phyloP scores from a whole-genome alignment of 2,888 invertebrate species.

The Tetranychus truncatus region DNA sequence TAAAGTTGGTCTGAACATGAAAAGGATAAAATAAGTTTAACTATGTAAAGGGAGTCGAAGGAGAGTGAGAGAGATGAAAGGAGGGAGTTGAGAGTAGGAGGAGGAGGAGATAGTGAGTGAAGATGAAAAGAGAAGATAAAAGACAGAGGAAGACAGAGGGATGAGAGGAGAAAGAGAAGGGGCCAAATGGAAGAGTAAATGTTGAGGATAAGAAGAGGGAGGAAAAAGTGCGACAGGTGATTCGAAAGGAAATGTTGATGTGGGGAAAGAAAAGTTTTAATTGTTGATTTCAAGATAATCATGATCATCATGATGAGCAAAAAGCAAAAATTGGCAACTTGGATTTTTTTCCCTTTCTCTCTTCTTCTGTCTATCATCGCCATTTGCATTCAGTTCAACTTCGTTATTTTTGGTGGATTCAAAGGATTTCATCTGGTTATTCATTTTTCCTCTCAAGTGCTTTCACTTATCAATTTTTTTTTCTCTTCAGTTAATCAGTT shows the following conservation, averaged over 20 bases:
- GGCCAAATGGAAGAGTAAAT: neutral
- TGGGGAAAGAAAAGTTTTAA: neutral
- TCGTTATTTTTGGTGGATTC: too few species aligned
- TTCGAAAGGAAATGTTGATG: neutral
- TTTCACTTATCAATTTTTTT: too few species aligned
- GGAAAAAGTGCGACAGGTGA: neutral
- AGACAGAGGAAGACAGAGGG: neutral
- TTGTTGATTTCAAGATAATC: neutral
- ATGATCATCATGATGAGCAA: neutral
- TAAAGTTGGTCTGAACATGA: neutral
- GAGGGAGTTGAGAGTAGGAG: neutral
- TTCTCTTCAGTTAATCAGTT: too few species aligned
- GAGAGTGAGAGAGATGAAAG: neutral
- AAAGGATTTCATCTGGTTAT: neutral
- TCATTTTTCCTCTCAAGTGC: too few species aligned
- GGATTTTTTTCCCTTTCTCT: neutral
- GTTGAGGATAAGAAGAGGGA: neutral
- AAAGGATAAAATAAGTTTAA: neutral
- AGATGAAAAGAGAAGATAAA: neutral
- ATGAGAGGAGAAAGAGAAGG: neutral
- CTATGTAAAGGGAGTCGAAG: neutral
- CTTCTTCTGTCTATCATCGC: neutral
- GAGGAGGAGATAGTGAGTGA: neutral
- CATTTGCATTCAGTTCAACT: slow-evolving; percentile 5
- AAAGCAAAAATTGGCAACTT: neutral